Conservation (phyloP, 2,797 vertebrate species). For the Coranthus polyacanthus region DNA sequence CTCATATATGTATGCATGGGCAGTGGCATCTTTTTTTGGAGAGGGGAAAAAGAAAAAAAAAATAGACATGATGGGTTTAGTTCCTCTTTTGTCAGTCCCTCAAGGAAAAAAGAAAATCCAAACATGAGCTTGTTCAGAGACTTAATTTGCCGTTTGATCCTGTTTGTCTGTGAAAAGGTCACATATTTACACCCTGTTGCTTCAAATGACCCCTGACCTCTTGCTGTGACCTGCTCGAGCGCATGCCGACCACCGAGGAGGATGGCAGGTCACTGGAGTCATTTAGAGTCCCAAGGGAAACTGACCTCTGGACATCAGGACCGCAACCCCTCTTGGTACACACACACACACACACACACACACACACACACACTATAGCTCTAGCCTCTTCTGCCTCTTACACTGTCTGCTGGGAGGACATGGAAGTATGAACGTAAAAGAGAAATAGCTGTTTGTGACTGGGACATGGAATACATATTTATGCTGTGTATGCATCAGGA, state of each 20-base stretch:
- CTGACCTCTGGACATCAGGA: conserved; percentile 49
- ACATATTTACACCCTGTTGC: conserved; percentile 61
- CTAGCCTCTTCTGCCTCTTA: conserved; percentile 15
- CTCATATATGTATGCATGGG: conserved; percentile 1
- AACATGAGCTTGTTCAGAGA: conserved; percentile 24
- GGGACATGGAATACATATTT: conserved; percentile 63
- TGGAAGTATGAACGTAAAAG: conserved; percentile 27
- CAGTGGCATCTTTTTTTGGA: background rate
- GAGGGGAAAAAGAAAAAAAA: background rate
- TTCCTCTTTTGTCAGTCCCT: conserved; percentile 12
- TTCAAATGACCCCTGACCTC: conserved; percentile 61
- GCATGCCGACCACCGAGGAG: conserved; percentile 58
- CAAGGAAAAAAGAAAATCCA: conserved; percentile 6
- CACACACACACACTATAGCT: conserved; percentile 11
- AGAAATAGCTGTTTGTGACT: conserved; percentile 54
- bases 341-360: conserved; percentile 9
- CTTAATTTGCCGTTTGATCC: conserved; percentile 60
- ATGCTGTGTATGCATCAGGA: conserved; percentile 51
- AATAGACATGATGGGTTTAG: background rate
- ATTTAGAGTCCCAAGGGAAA: conserved; percentile 72
- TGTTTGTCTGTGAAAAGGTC: conserved; percentile 44
- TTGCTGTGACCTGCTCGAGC: conserved; percentile 57
- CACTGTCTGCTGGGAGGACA: conserved; percentile 36
- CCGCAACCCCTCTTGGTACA: conserved; percentile 11
- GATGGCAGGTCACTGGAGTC: conserved; percentile 72